Conservation (phyloP, 2,888 invertebrate species). For the Campoplex nolae region DNA sequence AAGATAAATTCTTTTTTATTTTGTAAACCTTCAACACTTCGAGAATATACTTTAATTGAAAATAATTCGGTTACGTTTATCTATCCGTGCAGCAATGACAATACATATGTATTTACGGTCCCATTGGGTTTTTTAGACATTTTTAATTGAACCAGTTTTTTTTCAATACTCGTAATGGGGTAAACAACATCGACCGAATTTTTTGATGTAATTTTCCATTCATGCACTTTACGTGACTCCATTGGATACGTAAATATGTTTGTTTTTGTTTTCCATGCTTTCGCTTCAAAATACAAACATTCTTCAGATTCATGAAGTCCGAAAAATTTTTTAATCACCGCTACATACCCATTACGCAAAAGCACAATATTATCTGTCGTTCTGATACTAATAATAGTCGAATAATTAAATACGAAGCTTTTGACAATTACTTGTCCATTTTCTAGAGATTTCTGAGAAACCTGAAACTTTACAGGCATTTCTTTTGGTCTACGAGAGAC, state of each 20-base stretch:
- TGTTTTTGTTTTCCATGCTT: constrained; percentile 5
- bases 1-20: no score
- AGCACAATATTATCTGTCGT: constrained; percentile 50
- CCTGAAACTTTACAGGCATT: neutral
- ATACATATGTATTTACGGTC: neutral
- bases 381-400: neutral
- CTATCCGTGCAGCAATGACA: constrained; percentile 30
- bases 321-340: constrained; percentile 25
- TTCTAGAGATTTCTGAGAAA: neutral
- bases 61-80: no score
- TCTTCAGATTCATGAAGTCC: constrained; percentile 24
- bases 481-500: neutral
- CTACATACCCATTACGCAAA: constrained; percentile 24
- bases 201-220: neutral
- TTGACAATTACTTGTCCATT: neutral
- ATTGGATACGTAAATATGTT: constrained; percentile 23
- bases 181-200: neutral
- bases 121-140: constrained; percentile 4
- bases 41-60: no score
- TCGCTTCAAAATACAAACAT: constrained; percentile 29
- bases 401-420: constrained; percentile 26
- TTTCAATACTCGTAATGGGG: neutral
- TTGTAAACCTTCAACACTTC: no score
- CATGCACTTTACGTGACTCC: neutral
- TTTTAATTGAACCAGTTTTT: constrained; percentile 20